These are phyloP conservation scores for Macaria liturata DNA, from an alignment of 2,888 invertebrate genomes.

Conservation along the genomic window DNA sequence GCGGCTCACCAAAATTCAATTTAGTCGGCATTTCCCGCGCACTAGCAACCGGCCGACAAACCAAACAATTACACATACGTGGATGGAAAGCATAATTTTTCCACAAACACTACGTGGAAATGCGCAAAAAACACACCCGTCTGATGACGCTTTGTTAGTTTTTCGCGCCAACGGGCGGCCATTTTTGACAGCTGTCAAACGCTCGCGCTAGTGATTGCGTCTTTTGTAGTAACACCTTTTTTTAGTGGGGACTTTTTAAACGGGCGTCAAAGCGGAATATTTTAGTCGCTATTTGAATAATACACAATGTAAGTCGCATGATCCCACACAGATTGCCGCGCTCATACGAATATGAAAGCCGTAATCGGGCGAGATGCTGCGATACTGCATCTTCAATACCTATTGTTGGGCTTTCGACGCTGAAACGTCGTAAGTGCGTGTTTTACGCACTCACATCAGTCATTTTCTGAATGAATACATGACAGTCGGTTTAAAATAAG, in stretches of 20 bases:
- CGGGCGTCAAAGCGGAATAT: conserved; percentile 42
- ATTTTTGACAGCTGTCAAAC: conserved; percentile 80
- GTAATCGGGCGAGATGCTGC: conserved; percentile 69
- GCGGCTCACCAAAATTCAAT: conserved; percentile 76
- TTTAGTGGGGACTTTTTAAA: conserved; percentile 28
- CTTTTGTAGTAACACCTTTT: conserved; percentile 64
- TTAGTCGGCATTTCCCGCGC: conserved; percentile 61
- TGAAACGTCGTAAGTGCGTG: conserved; percentile 61
- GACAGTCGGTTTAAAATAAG: conserved; percentile 68
- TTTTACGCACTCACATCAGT: conserved; percentile 64
- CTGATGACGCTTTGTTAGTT: conserved; percentile 67
- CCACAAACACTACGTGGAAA: conserved; percentile 65
- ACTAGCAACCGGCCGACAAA: conserved; percentile 65
- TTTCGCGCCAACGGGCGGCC: conserved; percentile 70
- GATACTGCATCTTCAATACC: conserved; percentile 77
- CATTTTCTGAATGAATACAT: conserved; percentile 69
- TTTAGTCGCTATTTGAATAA: conserved; percentile 61
- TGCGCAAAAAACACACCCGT: conserved; percentile 58
- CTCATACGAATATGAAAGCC: conserved; percentile 65
- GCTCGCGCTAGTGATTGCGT: conserved; percentile 54
- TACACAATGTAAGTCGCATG: conserved; percentile 50
- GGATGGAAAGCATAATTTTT: conserved; percentile 78
- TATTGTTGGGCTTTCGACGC: conserved; percentile 60
- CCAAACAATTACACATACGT: conserved; percentile 81
- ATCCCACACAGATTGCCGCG: conserved; percentile 72